These are phyloP conservation scores for Drosophila willistoni DNA, from an alignment of 1,140 invertebrate species.

Conservation along the genomic window DNA sequence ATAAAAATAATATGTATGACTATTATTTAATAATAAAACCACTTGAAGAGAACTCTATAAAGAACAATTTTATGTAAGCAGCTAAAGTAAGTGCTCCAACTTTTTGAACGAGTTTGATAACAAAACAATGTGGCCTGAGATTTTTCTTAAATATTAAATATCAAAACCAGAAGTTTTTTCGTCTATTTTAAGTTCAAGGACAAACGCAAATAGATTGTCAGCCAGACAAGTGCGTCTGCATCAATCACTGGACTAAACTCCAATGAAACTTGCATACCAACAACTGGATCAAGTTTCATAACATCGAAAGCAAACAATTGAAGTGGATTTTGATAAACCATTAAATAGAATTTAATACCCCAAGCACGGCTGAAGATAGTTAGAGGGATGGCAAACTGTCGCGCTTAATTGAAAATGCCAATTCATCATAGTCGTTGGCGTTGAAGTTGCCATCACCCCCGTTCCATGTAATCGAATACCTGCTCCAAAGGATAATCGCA, in stretches of 20 bases:
- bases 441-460: background rate
- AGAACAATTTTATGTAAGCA: too few relatives aligned
- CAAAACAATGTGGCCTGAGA: too few relatives aligned
- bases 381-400: slow-evolving; percentile 48
- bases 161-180: slow-evolving; percentile 3
- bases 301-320: slow-evolving; percentile 66
- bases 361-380: slow-evolving; percentile 29
- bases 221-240: background rate
- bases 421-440: slow-evolving; percentile 59
- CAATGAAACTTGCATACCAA: slow-evolving; percentile 22
- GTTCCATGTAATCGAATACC: slow-evolving; percentile 66
- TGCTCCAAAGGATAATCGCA: slow-evolving; percentile 66
- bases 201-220: slow-evolving; percentile 4
- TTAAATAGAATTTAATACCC: slow-evolving; percentile 74
- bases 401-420: slow-evolving; percentile 75
- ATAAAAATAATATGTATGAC: too few relatives aligned
- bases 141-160: too few relatives aligned
- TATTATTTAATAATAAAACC: too few relatives aligned
- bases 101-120: too few relatives aligned
- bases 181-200: slow-evolving; percentile 14
- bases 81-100: too few relatives aligned
- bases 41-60: too few relatives aligned
- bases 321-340: slow-evolving; percentile 82
- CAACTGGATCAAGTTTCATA: slow-evolving; percentile 45
- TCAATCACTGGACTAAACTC: slow-evolving; percentile 25